A percentile compares a stretch with the other conserved stretches of the same genome.
phyloP scores from a whole-genome alignment of 2,888 invertebrate genomes.

The Periphyllus acericola region DNA sequence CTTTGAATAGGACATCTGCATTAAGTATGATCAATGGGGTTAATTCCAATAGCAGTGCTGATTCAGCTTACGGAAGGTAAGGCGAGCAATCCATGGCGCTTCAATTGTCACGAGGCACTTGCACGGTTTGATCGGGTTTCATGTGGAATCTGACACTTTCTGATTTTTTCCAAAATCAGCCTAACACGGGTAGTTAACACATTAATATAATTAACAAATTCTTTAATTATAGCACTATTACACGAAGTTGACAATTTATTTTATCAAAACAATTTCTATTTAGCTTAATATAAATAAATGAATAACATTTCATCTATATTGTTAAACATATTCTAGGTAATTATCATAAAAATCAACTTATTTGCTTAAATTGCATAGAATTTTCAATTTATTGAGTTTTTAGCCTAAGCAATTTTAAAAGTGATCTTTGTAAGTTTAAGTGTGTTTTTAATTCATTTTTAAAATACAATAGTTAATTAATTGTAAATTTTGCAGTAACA shows the following conservation, averaged over 20 bases:
- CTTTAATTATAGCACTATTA: constrained; percentile 33
- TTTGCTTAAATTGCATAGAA: neutral
- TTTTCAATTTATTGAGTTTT: neutral
- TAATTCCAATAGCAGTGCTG: constrained; percentile 70
- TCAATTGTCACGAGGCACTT: constrained; percentile 49
- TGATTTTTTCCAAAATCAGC: constrained; percentile 43
- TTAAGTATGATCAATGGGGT: constrained; percentile 63
- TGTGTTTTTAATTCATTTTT: constrained; percentile 18
- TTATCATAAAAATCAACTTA: neutral
- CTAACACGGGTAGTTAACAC: constrained; percentile 58
- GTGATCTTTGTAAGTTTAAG: neutral
- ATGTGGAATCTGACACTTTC: constrained; percentile 48
- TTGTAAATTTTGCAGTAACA: neutral
- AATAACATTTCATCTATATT: neutral
- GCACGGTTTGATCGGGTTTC: constrained; percentile 53
- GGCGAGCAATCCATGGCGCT: constrained; percentile 63
- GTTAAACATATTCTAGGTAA: neutral
- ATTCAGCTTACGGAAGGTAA: constrained; percentile 89
- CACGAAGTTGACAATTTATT: constrained; percentile 4
- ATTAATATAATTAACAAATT: constrained; percentile 56
- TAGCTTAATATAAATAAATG: neutral
- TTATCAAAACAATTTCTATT: neutral
- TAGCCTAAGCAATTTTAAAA: neutral
- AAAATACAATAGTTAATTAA: neutral
- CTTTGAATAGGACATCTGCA: constrained; percentile 46